Percentiles rank a stretch among this genome's conserved stretches.
These are phyloP conservation scores for Gobio occitaniae DNA, from an alignment of 2,797 vertebrate species.

Conservation along the genomic window DNA sequence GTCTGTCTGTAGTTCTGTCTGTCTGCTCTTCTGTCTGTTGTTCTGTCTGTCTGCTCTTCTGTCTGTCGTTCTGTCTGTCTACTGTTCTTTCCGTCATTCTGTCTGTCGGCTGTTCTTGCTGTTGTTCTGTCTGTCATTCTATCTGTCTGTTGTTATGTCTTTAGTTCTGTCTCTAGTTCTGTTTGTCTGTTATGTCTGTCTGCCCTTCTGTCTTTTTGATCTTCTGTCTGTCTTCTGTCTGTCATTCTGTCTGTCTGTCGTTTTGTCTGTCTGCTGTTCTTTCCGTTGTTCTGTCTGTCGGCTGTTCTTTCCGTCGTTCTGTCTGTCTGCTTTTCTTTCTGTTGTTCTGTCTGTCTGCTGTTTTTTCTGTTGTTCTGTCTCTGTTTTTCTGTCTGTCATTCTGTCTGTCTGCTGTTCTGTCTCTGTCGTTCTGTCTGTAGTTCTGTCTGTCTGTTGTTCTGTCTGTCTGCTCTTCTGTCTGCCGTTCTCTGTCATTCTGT, in stretches of 20 bases:
- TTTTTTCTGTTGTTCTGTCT: not conserved
- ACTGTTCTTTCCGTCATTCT: not conserved
- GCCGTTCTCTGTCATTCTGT: slow-evolving; percentile 15
- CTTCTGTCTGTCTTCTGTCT: too few species aligned
- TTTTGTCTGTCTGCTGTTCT: fast-evolving
- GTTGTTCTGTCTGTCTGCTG: not conserved
- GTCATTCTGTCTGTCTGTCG: not conserved
- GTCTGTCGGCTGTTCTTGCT: too few species aligned
- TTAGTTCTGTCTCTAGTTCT: not conserved
- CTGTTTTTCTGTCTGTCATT: too few species aligned
- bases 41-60: not conserved
- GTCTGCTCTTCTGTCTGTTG: too few species aligned
- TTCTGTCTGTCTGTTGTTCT: slow-evolving; percentile 43
- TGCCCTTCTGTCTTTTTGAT: too few species aligned
- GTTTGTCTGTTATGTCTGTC: not conserved
- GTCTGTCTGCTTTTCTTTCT: not conserved
- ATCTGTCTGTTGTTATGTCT: not conserved
- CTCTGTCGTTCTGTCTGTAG: too few species aligned
- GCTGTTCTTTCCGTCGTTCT: not conserved
- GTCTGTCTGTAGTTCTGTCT: too few species aligned
- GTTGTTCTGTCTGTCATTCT: not conserved
- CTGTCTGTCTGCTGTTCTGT: too few species aligned
- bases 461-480: slow-evolving; percentile 56
- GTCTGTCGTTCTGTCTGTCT: not conserved
- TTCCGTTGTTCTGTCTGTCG: not conserved